Percentiles rank a stretch among this genome's conserved stretches.
phyloP scores from a whole-genome alignment of 2,888 invertebrate species.

The Galeruca laticollis region DNA sequence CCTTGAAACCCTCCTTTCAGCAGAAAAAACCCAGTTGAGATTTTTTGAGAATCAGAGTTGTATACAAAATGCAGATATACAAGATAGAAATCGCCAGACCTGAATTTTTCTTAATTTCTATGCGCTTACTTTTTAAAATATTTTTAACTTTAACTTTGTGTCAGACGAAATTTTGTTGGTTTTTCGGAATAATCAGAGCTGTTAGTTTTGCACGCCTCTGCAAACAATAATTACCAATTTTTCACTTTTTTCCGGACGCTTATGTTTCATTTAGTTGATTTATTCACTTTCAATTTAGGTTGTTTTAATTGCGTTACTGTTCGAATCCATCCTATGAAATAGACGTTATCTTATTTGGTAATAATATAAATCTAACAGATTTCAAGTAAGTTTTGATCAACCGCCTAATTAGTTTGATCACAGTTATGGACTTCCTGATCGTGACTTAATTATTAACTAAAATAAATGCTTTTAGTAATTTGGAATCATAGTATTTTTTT shows the following conservation, averaged over 20 bases:
- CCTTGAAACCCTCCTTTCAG: too few relatives aligned
- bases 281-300: slow-evolving; percentile 23
- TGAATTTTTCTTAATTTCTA: too few relatives aligned
- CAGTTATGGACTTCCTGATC: slow-evolving; percentile 39
- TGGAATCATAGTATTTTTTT: not conserved
- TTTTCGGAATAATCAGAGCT: too few relatives aligned
- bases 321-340: slow-evolving; percentile 10
- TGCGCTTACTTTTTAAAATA: too few relatives aligned
- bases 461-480: not conserved
- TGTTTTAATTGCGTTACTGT: slow-evolving; percentile 24
- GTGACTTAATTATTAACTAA: not conserved
- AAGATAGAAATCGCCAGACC: too few relatives aligned
- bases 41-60: too few relatives aligned
- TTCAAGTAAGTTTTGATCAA: not conserved
- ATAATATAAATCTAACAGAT: not conserved
- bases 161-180: too few relatives aligned
- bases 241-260: not conserved
- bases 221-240: not conserved
- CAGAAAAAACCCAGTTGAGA: too few relatives aligned
- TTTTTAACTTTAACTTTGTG: too few relatives aligned
- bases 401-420: not conserved
- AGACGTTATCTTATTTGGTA: not conserved
- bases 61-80: too few relatives aligned
- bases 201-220: too few relatives aligned
- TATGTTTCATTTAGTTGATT: slow-evolving; percentile 9